These are phyloP conservation scores for Xestoiulus laeticollis DNA, from an alignment of 2,888 invertebrate genomes.

Conservation along the genomic window DNA sequence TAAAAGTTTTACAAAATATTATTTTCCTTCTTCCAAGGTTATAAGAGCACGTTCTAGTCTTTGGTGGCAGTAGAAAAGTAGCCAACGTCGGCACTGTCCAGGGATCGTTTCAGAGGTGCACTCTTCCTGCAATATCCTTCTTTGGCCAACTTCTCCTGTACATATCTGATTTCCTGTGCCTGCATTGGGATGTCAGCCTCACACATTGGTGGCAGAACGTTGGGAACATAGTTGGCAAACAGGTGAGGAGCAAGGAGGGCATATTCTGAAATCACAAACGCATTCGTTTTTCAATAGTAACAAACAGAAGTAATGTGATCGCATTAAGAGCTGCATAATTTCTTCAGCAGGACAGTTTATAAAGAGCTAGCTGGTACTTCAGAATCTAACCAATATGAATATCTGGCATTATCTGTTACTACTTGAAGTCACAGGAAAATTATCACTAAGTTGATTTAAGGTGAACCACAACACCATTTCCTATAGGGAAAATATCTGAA, in stretches of 20 bases:
- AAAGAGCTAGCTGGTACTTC: too few species aligned
- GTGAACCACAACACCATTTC: too few species aligned
- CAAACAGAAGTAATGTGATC: too few species aligned
- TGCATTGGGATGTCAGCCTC: conserved; percentile 52
- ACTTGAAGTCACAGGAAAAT: too few species aligned
- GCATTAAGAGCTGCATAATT: too few species aligned
- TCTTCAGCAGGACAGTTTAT: too few species aligned
- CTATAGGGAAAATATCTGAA: too few species aligned
- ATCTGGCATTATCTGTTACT: too few species aligned
- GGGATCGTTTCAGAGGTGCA: conserved; percentile 36
- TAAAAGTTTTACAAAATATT: not conserved
- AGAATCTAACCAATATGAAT: too few species aligned
- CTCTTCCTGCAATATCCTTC: conserved; percentile 49
- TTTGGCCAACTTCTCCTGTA: conserved; percentile 51
- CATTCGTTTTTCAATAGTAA: too few species aligned
- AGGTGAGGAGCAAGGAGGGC: conserved; percentile 46
- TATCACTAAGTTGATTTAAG: too few species aligned
- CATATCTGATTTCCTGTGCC: conserved; percentile 47
- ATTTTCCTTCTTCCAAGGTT: not conserved
- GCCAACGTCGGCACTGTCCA: not conserved
- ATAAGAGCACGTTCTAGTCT: not conserved
- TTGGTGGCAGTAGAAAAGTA: not conserved
- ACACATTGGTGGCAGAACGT: conserved; percentile 54
- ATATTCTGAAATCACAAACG: conserved; percentile 50
- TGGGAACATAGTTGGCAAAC: conserved; percentile 54